phyloP scores from a whole-genome alignment of 2,888 invertebrate species.

The Drepanosiphum platanoidis region DNA sequence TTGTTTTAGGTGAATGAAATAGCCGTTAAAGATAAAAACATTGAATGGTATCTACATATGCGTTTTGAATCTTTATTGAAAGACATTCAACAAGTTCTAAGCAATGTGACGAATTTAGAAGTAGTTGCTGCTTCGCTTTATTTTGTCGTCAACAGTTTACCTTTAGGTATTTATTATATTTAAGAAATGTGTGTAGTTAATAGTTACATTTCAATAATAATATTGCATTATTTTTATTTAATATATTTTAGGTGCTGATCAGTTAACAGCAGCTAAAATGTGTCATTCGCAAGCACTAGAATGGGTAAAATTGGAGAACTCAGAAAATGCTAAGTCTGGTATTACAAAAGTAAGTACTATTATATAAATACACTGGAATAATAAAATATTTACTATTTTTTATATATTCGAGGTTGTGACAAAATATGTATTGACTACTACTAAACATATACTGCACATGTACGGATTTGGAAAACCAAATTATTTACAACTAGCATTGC shows the following conservation, averaged over 20 bases:
- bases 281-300: slow-evolving; percentile 69
- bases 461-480: slow-evolving; percentile 68
- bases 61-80: slow-evolving; percentile 66
- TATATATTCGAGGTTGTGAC: slow-evolving; percentile 67
- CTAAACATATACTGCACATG: slow-evolving; percentile 69
- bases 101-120: slow-evolving; percentile 67
- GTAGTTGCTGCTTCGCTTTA: slow-evolving; percentile 67
- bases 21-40: slow-evolving; percentile 44
- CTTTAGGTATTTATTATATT: slow-evolving; percentile 66
- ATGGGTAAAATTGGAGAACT: slow-evolving; percentile 66
- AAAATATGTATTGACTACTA: slow-evolving; percentile 69
- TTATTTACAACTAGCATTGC: slow-evolving; percentile 68
- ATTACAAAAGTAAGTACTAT: slow-evolving; percentile 63
- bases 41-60: slow-evolving; percentile 67
- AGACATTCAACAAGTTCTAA: slow-evolving; percentile 68
- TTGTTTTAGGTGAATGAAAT: slow-evolving; percentile 62
- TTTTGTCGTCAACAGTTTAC: slow-evolving; percentile 68
- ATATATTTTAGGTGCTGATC: slow-evolving; percentile 69
- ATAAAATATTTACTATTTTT: not conserved
- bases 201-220: not conserved
- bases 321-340: slow-evolving; percentile 63
- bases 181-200: slow-evolving; percentile 9
- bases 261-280: slow-evolving; percentile 69
- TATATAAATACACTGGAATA: not conserved
- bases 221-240: not conserved